Evolutionary conservation across 2,888 invertebrate species (phyloP), one percentile per base, ranked within the genome.

Genomic region (Hemithea aestivaria): DNA sequence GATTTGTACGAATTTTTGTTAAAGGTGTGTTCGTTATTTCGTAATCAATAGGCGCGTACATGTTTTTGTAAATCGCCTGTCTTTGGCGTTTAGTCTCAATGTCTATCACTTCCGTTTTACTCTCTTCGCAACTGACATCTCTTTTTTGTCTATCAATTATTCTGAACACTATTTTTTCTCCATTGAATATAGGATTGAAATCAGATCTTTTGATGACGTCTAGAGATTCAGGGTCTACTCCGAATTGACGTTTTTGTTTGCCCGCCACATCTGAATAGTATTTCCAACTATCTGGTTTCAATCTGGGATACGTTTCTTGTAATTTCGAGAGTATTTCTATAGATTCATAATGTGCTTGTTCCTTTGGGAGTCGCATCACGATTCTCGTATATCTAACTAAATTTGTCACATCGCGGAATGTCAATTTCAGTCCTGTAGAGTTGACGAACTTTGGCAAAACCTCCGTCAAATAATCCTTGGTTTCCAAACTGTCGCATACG

Each of bases 281-380:
- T 35, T 85, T 85, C 84, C 84, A 85, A 34, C 77, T 72, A 32
- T 80, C 75, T 1, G 74, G 76, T 30, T 78, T 83, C n/a, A 85
- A 57, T 2, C 58, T 57, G 0, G 82, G 73, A 52, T 83, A 82
- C 4, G 51, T 64, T 4, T 46, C 46, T 47, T 75, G 66, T 2
- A 84, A 45, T 22, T 74, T 69, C 1, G 55, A 37, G 20, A 85
- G 53, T 20, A 85, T 73, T 23, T 79, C 74, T 1, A 65, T 44
- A 0, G 82, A 77, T 53, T 80, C 80, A 0, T 81, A 55, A 24
- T 79, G 68, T 0, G 82, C 77, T 1, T 70, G 56, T 10, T 83
- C 79, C 54, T 79, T 77, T 0, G 83, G 72, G 20, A 84, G 42
- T 7, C 76, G 58, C 69, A 84, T 71, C 0, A 84, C 78, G 3